phyloP scores from a whole-genome alignment of 2,888 invertebrate species.

The Apeira syringaria region DNA sequence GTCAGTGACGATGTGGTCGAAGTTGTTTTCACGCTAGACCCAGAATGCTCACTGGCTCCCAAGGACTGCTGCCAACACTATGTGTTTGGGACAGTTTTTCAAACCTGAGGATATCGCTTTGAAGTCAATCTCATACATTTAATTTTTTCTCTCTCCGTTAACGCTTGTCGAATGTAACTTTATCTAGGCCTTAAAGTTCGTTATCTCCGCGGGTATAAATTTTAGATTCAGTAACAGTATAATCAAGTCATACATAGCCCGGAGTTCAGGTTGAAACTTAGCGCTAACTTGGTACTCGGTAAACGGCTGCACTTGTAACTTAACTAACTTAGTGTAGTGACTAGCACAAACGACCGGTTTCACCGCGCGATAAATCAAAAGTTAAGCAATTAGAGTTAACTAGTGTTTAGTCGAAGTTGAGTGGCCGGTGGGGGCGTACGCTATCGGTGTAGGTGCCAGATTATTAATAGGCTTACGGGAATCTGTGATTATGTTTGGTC shows the following conservation, averaged over 20 bases:
- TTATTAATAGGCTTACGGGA: slow-evolving; percentile 2
- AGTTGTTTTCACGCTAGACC: too few relatives aligned
- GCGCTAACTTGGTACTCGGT: slow-evolving; percentile 30
- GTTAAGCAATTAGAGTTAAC: slow-evolving; percentile 34
- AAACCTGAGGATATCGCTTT: too few relatives aligned
- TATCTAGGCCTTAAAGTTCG: too few relatives aligned
- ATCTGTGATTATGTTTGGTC: too few relatives aligned
- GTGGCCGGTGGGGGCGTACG: slow-evolving; percentile 14
- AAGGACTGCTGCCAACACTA: too few relatives aligned
- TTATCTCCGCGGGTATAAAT: too few relatives aligned
- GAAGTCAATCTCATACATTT: too few relatives aligned
- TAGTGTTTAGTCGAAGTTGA: slow-evolving; percentile 28
- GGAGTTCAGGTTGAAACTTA: slow-evolving; percentile 27
- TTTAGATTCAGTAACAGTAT: slow-evolving; percentile 16
- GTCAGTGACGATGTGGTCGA: too few relatives aligned
- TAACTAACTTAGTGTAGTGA: slow-evolving; percentile 27
- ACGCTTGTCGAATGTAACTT: too few relatives aligned
- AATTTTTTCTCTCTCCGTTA: too few relatives aligned
- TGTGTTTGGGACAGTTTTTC: too few relatives aligned
- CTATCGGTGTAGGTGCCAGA: slow-evolving; percentile 9
- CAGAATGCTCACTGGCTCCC: too few relatives aligned
- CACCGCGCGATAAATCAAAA: slow-evolving; percentile 35
- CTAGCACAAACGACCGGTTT: slow-evolving; percentile 24
- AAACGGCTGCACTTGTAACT: slow-evolving; percentile 32
- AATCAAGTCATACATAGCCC: slow-evolving; percentile 23